These are phyloP conservation scores for Hybognathus amarus DNA, from an alignment of 2,797 vertebrate genomes.

Conservation along the genomic window DNA sequence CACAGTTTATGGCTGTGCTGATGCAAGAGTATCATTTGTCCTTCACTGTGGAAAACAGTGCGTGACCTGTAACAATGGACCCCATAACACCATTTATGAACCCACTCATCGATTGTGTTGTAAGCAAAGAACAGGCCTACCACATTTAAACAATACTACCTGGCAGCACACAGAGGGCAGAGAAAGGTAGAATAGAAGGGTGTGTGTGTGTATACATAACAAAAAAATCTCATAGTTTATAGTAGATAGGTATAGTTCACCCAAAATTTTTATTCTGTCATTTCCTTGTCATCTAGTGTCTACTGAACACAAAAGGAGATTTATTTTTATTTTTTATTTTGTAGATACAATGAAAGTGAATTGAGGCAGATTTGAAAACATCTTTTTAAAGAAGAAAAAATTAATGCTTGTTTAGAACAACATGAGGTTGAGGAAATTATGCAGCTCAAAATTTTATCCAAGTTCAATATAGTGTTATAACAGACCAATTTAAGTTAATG, in stretches of 20 bases:
- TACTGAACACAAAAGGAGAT: too few relatives aligned
- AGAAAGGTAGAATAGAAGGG: neutral
- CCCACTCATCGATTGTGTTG: constrained; percentile 29
- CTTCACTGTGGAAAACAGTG: constrained; percentile 36
- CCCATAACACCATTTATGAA: too few relatives aligned
- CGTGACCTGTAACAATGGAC: too few relatives aligned
- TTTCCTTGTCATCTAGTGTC: too few relatives aligned
- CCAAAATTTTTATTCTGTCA: too few relatives aligned
- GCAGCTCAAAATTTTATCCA: neutral
- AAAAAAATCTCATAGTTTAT: neutral
- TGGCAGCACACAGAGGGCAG: neutral
- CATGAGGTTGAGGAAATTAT: too few relatives aligned
- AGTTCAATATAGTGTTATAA: neutral
- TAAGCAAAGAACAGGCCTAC: neutral
- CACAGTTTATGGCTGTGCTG: constrained; percentile 17
- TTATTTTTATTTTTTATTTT: neutral
- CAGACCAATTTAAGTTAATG: neutral
- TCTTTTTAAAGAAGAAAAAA: too few relatives aligned
- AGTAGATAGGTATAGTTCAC: neutral
- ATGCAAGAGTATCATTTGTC: constrained; percentile 11
- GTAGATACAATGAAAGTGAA: neutral
- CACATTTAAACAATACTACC: constrained; percentile 29
- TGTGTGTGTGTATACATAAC: neutral
- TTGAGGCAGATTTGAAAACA: too few relatives aligned
- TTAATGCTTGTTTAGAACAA: too few relatives aligned